Conservation (phyloP, 2,797 vertebrate genomes). For the Danionella dracula region DNA sequence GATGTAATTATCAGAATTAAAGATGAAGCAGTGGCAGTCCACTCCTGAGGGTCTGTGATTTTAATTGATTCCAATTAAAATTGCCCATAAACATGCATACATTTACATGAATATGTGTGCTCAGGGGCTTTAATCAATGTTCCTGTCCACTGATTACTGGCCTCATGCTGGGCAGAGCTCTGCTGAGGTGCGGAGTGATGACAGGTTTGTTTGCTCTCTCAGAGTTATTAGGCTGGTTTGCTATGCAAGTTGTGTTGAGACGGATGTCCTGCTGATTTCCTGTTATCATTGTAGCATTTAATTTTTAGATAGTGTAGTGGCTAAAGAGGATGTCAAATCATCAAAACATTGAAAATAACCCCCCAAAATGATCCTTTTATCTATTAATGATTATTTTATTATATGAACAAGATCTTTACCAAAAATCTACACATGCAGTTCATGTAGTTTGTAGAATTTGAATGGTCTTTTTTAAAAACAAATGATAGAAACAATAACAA, state of each 20-base stretch:
- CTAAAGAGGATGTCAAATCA: too few relatives aligned
- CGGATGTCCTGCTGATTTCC: neutral
- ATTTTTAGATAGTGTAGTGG: neutral
- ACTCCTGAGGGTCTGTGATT: conserved; percentile 11
- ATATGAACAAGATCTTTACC: too few relatives aligned
- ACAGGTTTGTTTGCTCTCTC: conserved; percentile 28
- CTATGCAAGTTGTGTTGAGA: conserved; percentile 7
- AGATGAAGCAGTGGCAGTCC: neutral
- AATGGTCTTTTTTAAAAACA: too few relatives aligned
- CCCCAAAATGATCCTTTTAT: too few relatives aligned
- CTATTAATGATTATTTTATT: too few relatives aligned
- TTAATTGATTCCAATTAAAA: conserved; percentile 38
- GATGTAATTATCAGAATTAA: conserved; percentile 3
- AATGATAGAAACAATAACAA: too few relatives aligned
- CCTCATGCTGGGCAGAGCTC: conserved; percentile 14
- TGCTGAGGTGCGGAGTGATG: neutral
- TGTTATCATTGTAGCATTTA: neutral
- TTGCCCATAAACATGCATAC: conserved; percentile 24
- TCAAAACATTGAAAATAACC: too few relatives aligned
- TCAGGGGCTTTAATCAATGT: conserved; percentile 34
- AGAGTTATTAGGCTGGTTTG: conserved; percentile 8
- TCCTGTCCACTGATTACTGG: conserved; percentile 30
- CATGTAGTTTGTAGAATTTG: too few relatives aligned
- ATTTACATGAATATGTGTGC: conserved; percentile 36
- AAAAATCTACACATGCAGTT: too few relatives aligned